phyloP scores from a whole-genome alignment of 2,113 vertebrate genomes.

The Pomatorhinus ruficollis region DNA sequence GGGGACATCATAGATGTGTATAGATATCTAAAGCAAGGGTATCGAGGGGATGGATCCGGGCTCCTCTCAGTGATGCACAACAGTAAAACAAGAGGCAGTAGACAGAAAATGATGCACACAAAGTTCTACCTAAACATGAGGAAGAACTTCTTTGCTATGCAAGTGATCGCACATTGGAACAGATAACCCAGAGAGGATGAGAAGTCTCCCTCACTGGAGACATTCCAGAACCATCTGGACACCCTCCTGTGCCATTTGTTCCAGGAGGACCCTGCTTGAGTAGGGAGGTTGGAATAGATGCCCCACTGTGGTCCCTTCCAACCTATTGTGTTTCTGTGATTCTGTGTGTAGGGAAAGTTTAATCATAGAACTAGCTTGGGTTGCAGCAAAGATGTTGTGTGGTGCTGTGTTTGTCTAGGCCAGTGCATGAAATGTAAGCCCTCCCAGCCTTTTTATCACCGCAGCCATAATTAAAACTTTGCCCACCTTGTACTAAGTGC shows the following conservation, averaged over 20 bases:
- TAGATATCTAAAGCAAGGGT: neutral
- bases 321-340: neutral
- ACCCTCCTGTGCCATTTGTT: neutral
- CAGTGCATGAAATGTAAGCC: neutral
- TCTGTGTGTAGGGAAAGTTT: neutral
- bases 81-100: neutral
- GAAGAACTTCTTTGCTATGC: neutral
- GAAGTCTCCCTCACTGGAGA: neutral
- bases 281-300: neutral
- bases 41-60: neutral
- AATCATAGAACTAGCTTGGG: constrained; percentile 9
- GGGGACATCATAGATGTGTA: too few relatives aligned
- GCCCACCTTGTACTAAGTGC: neutral
- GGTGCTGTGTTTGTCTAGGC: constrained; percentile 11
- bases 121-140: neutral
- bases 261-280: neutral
- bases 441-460: constrained; percentile 9
- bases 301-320: neutral
- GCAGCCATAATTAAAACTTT: constrained; percentile 36
- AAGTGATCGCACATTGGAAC: too few relatives aligned
- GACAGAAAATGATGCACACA: neutral
- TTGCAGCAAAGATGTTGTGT: neutral
- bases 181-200: neutral
- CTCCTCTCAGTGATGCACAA: neutral
- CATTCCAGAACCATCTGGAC: neutral